Evolutionary conservation across 2,888 invertebrate genomes (phyloP).

Genomic region (Phyllotreta striolata): DNA sequence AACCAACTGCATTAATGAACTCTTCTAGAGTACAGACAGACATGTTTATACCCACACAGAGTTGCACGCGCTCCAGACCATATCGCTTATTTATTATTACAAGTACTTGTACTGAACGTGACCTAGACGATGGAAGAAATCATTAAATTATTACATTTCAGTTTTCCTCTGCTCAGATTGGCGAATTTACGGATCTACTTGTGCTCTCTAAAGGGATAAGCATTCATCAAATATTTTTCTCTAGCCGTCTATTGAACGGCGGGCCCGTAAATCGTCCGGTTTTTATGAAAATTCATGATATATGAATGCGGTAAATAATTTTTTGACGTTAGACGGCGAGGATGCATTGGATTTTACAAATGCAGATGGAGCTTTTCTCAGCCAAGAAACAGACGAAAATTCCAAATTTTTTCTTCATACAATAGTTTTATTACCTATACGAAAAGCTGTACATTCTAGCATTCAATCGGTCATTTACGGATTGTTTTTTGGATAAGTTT

Average conservation of each 20-base stretch:
- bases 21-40: constrained; percentile 59
- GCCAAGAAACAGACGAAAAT: background rate
- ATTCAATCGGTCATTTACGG: no score
- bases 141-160: constrained; percentile 57
- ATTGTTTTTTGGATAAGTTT: no score
- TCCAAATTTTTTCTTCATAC: background rate
- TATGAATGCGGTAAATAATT: constrained; percentile 19
- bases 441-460: background rate
- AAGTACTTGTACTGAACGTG: constrained; percentile 59
- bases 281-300: constrained; percentile 28
- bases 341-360: constrained; percentile 9
- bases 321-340: constrained; percentile 13
- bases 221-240: constrained; percentile 41
- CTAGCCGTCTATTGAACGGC: constrained; percentile 24
- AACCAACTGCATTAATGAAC: constrained; percentile 62
- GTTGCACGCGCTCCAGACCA: constrained; percentile 61
- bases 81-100: constrained; percentile 62
- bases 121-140: constrained; percentile 59
- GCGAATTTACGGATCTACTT: constrained; percentile 42
- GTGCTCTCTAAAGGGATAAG: constrained; percentile 35
- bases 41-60: constrained; percentile 61
- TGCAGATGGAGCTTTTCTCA: constrained; percentile 16
- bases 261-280: constrained; percentile 8
- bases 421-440: background rate
- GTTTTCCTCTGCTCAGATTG: constrained; percentile 46